phyloP scores from a whole-genome alignment of 2,113 vertebrate species.

The Nicator chloris region DNA sequence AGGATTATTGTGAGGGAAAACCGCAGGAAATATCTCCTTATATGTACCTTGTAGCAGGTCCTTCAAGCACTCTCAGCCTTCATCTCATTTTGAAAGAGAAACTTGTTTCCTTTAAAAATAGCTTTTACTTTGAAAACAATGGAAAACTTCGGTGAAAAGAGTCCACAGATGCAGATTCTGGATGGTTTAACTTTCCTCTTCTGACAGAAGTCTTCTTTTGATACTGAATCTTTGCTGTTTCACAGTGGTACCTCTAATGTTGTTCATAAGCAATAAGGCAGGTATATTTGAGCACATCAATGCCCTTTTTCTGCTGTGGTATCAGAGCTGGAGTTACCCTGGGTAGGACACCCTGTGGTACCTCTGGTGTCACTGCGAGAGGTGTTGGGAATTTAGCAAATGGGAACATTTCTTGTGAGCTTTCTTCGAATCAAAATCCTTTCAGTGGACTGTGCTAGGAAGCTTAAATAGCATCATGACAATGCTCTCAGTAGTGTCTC shows the following conservation, averaged over 20 bases:
- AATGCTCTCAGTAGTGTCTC: not conserved
- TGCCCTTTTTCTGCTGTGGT: not conserved
- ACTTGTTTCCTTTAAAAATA: conserved; percentile 39
- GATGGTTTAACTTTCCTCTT: not conserved
- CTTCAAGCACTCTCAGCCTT: conserved; percentile 42
- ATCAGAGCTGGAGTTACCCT: not conserved
- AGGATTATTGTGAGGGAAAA: conserved; percentile 55
- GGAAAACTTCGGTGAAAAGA: conserved; percentile 27
- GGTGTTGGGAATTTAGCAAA: not conserved
- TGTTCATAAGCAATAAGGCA: not conserved
- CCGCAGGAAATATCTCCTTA: conserved; percentile 54
- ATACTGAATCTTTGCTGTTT: conserved; percentile 9
- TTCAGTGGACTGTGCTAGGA: not conserved
- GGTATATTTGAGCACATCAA: not conserved
- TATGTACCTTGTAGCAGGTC: conserved; percentile 48
- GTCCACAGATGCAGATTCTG: conserved; percentile 1
- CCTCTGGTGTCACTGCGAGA: not conserved
- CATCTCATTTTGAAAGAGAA: conserved; percentile 46
- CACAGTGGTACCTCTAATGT: not conserved
- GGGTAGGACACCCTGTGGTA: not conserved
- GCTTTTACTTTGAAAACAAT: conserved; percentile 60
- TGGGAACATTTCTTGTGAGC: not conserved
- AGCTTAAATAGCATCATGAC: not conserved
- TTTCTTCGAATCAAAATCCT: not conserved
- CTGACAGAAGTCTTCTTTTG: conserved; percentile 27